Evolutionary conservation across 2,113 vertebrate species (phyloP), one percentile per base, ranked within the genome.

Genomic region (Paracanthobrama guichenoti): DNA sequence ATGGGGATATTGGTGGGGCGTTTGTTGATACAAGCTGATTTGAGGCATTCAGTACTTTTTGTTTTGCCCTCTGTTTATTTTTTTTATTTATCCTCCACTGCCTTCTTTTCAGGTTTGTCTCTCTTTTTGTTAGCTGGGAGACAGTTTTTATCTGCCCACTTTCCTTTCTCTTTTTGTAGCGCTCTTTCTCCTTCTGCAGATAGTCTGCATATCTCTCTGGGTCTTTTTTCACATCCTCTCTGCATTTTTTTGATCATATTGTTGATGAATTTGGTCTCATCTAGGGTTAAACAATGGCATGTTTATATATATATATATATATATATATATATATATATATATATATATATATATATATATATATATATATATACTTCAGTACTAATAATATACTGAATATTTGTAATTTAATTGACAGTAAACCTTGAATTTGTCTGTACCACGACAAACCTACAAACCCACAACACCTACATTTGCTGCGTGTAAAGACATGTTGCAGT

Each of bases 381-480:
- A 31, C 2, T 31, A 31, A 31, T 3, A 31, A 31, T 31, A 31
- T 3, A 31, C 31, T 31, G 28, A n/a, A n/a, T n/a, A n/a, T n/a
- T n/a, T n/a, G n/a, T 31, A 1, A 31, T 31, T 31, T 31, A 31
- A 31, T 31, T 2, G 1, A 31, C 28, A 31, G 28, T 31, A 31
- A 31, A 31, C 28, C 31, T 31, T 31, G 31, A 31, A 31, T 31
- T 31, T 31, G 31, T 31, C 4, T 35, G 3, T 35, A 35, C 4
- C 35, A 0, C 4, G 0, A 35, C 2, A n/a, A n/a, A n/a, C n/a
- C n/a, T n/a, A n/a, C n/a, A n/a, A n/a, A 2, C 2, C 28, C 28
- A 2, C 28, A 31, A 31, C 35, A 35, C 3, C 4, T 35, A 35
- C 3, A 35, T 35, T 35, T 0, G 3, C 5, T 5, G 4, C 3